Conservation (phyloP, 2,888 invertebrate species). For the Anagyrus pseudococci region DNA sequence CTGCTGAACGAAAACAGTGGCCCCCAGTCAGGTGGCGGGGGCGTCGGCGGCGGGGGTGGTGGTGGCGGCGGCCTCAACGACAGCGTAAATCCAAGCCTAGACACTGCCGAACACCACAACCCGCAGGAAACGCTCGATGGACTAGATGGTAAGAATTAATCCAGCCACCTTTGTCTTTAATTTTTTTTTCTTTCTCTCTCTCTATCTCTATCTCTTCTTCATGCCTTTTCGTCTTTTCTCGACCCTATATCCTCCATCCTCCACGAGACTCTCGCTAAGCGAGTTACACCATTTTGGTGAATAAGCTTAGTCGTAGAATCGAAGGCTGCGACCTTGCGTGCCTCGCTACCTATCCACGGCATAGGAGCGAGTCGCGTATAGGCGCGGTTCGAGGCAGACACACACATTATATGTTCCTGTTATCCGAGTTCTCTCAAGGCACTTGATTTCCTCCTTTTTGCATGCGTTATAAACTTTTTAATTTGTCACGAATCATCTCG, state of each 20-base stretch:
- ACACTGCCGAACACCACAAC: slow-evolving; percentile 59
- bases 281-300: too few relatives aligned
- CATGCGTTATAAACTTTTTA: not conserved
- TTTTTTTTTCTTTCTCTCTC: slow-evolving; percentile 3
- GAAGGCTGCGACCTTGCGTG: too few relatives aligned
- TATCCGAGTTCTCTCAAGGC: too few relatives aligned
- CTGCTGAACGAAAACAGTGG: slow-evolving; percentile 57
- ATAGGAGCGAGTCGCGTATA: too few relatives aligned
- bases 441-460: too few relatives aligned
- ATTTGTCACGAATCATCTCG: not conserved
- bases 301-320: too few relatives aligned
- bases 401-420: too few relatives aligned
- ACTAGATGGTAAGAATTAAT: slow-evolving; percentile 61
- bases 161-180: slow-evolving; percentile 1
- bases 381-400: too few relatives aligned
- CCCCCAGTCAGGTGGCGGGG: slow-evolving; percentile 48
- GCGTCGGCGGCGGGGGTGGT: not conserved
- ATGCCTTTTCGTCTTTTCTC: not conserved
- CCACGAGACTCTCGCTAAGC: not conserved
- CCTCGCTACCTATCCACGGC: too few relatives aligned
- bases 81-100: slow-evolving; percentile 53
- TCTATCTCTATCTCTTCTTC: slow-evolving; percentile 32
- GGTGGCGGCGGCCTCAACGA: slow-evolving; percentile 47
- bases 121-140: slow-evolving; percentile 62
- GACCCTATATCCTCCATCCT: not conserved